Percentiles rank a stretch among this genome's conserved stretches.
Evolutionary conservation across 2,888 invertebrate species (phyloP).

Genomic region (Amphiduros pacificus): DNA sequence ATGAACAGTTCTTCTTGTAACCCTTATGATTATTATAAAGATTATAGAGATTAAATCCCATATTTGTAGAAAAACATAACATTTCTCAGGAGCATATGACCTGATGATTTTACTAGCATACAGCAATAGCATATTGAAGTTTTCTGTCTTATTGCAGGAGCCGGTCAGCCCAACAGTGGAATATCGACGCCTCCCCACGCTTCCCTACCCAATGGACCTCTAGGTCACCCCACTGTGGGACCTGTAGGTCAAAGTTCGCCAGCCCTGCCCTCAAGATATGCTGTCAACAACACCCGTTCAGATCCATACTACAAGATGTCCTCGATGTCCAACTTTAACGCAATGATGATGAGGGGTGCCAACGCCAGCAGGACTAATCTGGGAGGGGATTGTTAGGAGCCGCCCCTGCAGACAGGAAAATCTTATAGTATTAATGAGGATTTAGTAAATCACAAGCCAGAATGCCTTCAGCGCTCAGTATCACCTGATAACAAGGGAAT

Average conservation of each 20-base stretch:
- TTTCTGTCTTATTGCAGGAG: slow-evolving; percentile 1
- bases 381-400: too few species aligned
- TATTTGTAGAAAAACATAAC: not conserved
- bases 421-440: too few species aligned
- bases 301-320: too few species aligned
- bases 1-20: not conserved
- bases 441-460: too few species aligned
- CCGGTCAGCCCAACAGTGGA: slow-evolving; percentile 8
- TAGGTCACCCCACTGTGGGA: slow-evolving; percentile 14
- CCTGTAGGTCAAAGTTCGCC: slow-evolving; percentile 22
- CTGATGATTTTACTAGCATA: not conserved
- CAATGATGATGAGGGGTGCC: too few species aligned
- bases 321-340: too few species aligned
- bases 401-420: too few species aligned
- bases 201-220: slow-evolving; percentile 22
- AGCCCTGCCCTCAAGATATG: too few species aligned
- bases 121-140: not conserved
- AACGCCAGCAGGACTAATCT: too few species aligned
- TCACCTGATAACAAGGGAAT: too few species aligned
- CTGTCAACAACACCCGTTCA: too few species aligned
- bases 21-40: not conserved
- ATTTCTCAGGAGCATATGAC: not conserved
- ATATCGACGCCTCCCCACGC: slow-evolving; percentile 3
- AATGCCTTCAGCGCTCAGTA: too few species aligned
- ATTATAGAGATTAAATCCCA: not conserved